Conservation (phyloP, 2,888 invertebrate genomes). For the Homarus gammarus region DNA sequence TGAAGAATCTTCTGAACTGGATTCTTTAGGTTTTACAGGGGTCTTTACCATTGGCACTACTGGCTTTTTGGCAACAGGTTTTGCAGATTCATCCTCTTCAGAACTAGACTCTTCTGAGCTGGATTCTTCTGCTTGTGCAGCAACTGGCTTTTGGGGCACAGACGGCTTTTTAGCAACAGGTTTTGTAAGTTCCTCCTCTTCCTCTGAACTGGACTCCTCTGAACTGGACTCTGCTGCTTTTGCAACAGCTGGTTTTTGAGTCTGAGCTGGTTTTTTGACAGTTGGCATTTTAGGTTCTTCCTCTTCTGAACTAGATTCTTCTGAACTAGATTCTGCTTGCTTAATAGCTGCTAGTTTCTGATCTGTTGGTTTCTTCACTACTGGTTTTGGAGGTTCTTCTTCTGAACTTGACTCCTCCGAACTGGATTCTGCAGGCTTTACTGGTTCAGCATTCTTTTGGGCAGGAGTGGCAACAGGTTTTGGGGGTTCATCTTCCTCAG, state of each 20-base stretch:
- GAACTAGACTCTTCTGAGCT: slow-evolving; percentile 54
- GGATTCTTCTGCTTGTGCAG: slow-evolving; percentile 6
- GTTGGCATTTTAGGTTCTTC: slow-evolving; percentile 38
- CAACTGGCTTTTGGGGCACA: no score
- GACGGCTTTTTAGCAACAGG: no score
- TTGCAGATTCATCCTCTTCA: slow-evolving; percentile 36
- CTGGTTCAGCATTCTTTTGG: slow-evolving; percentile 20
- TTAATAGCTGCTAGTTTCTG: slow-evolving; percentile 12
- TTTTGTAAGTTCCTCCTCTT: slow-evolving; percentile 6
- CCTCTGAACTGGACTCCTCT: slow-evolving; percentile 53
- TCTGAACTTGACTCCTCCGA: slow-evolving; percentile 51
- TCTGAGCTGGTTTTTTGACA: slow-evolving; percentile 8
- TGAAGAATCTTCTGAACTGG: slow-evolving; percentile 54
- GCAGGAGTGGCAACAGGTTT: background rate
- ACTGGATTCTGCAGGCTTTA: slow-evolving; percentile 21
- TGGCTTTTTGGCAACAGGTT: no score
- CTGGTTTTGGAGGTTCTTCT: slow-evolving; percentile 55
- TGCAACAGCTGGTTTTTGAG: background rate
- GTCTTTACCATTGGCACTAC: background rate
- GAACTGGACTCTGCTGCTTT: slow-evolving; percentile 38
- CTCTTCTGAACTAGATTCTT: slow-evolving; percentile 55
- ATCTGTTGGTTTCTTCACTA: slow-evolving; percentile 4
- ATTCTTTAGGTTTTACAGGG: slow-evolving; percentile 3
- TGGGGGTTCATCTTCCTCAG: slow-evolving; percentile 57
- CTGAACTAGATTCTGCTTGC: slow-evolving; percentile 45